Base-by-base conservation (phyloP, 1,140 invertebrate genomes). In the Pogonomyrmex californicus region DNA sequence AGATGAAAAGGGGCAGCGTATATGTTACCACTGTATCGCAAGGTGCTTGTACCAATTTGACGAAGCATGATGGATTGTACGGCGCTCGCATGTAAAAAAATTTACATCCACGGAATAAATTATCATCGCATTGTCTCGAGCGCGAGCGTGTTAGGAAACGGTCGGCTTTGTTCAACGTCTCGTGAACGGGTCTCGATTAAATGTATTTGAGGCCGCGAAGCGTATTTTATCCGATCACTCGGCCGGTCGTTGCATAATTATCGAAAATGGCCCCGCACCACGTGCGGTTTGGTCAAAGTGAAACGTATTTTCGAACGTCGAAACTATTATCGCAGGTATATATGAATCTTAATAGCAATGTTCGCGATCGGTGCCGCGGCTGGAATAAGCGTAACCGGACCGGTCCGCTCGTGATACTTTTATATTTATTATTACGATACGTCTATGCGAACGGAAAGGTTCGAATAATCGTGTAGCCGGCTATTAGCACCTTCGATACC, bases 51-150 rank as follows among this genome's bases (percentile, higher is more conserved):
- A 91, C 86, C 92, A 92, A 92, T 93, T 93, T 92, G 92, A 93
- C 88, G 91, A 93, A 93, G 90, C 93, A 93, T 92, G 92, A 93
- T 92, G 90, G 92, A 93, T 93, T 92, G 92, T 91, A 93, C 70
- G 78, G 58, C 68, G 88, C 66, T 73, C 77, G 79, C 83, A 88
- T 79, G 65, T 68, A 47, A 92, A 92, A 92, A 93, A 93, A 90
- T 89, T 92, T 83, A 88, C 90, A 90, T 91, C 88, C 87, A 82
- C 47, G 83, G 91, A 93, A 93, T 92, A 92, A 93, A 94, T 94
- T 94, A 94, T 90, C 92, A 92, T 93, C 91, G 68, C 81, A 86
- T 93, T 93, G 93, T 93, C 90, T 87, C 86, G 78, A 56, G 51
- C 58, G 79, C 70, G 49, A 71, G 54, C 66, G 38, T 23, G 9